These are phyloP conservation scores for Cydia fagiglandana DNA, from an alignment of 1,140 invertebrate genomes.

Conservation along the genomic window DNA sequence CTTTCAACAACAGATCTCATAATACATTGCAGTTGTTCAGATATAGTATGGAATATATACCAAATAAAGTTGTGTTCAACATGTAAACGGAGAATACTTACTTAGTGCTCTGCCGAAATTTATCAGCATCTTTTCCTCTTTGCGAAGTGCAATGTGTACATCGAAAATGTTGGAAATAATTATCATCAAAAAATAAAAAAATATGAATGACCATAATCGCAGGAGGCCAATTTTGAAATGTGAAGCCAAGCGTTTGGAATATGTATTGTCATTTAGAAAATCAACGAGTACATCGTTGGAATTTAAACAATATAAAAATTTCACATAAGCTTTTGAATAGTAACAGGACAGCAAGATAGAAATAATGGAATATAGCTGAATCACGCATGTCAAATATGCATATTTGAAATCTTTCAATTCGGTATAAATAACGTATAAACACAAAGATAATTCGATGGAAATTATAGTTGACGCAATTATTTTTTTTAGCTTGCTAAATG, in stretches of 20 bases:
- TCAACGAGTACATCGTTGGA: background rate
- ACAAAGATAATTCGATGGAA: background rate
- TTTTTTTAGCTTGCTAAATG: background rate
- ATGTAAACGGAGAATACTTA: background rate
- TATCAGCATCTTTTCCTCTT: too few species aligned
- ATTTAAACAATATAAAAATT: background rate
- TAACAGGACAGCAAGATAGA: background rate
- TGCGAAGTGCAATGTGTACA: too few species aligned
- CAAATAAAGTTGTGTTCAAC: background rate
- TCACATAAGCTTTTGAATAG: background rate
- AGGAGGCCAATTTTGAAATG: background rate
- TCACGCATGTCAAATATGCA: background rate
- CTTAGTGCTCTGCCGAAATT: too few species aligned
- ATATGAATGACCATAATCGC: background rate
- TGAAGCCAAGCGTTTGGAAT: background rate
- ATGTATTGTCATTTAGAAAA: background rate
- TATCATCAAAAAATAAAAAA: background rate
- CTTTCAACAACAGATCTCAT: background rate
- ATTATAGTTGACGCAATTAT: background rate
- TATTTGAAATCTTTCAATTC: background rate
- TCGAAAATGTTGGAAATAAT: background rate
- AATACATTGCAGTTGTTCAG: conserved; percentile 1
- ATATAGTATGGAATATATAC: background rate
- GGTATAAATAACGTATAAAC: background rate
- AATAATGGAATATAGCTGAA: background rate